Evolutionary conservation across 1,140 invertebrate species (phyloP).

Genomic region (Philaenus spumarius): DNA sequence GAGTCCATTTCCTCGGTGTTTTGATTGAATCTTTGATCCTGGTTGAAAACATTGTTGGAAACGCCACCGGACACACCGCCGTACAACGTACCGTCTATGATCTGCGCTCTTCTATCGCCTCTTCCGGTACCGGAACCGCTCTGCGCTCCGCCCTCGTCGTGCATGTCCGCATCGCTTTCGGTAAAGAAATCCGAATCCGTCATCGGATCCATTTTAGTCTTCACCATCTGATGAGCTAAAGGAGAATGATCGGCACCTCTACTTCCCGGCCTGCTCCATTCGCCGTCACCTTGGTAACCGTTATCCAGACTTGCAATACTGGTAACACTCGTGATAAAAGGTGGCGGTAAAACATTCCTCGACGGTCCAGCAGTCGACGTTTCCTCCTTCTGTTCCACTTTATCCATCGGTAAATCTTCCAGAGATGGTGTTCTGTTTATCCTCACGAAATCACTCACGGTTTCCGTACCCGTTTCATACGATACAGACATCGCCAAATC

Average conservation of each 20-base stretch:
- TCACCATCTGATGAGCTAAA: conserved; percentile 22
- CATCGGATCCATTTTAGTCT: conserved; percentile 57
- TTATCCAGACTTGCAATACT: conserved; percentile 79
- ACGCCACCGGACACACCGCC: conserved; percentile 41
- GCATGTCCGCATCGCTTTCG: conserved; percentile 73
- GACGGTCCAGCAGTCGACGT: conserved; percentile 27
- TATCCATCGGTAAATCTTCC: conserved; percentile 72
- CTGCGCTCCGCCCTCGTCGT: conserved; percentile 54
- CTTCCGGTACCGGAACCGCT: conserved; percentile 31
- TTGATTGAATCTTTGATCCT: conserved; percentile 42
- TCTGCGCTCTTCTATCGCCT: conserved; percentile 63
- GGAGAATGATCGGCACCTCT: conserved; percentile 35
- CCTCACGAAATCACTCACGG: conserved; percentile 12
- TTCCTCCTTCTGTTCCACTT: conserved; percentile 49
- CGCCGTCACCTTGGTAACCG: conserved; percentile 79
- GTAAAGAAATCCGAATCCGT: conserved; percentile 86
- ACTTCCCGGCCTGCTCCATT: conserved; percentile 63
- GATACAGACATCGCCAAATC: neutral
- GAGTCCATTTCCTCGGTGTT: conserved; percentile 70
- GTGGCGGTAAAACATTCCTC: conserved; percentile 41
- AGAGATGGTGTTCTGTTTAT: conserved; percentile 71
- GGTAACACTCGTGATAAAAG: conserved; percentile 72
- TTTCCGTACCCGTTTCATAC: conserved; percentile 12
- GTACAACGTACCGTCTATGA: conserved; percentile 78
- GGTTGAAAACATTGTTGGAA: conserved; percentile 6